Evolutionary conservation across 2,888 invertebrate genomes (phyloP).

Genomic region (Bugulina stolonifera): DNA sequence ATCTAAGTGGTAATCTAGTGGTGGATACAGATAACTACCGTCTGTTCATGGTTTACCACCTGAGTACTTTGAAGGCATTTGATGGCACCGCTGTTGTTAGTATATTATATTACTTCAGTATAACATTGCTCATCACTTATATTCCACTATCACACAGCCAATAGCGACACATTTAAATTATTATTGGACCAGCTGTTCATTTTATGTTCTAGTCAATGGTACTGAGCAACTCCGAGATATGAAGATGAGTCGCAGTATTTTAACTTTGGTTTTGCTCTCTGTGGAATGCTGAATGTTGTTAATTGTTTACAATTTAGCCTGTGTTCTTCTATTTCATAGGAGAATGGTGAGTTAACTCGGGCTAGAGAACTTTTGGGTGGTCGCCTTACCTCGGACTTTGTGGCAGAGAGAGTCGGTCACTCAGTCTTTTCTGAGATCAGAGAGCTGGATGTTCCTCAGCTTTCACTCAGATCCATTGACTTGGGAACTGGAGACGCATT

Average conservation of each 20-base stretch:
- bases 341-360: slow-evolving; percentile 31
- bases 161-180: no score
- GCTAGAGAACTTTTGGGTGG: slow-evolving; percentile 53
- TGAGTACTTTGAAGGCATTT: slow-evolving; percentile 49
- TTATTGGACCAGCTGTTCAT: no score
- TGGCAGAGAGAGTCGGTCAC: slow-evolving; percentile 50
- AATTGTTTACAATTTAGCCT: no score
- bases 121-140: no score
- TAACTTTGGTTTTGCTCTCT: neutral
- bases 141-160: no score
- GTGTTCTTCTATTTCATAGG: slow-evolving; percentile 10
- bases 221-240: no score
- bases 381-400: slow-evolving; percentile 50
- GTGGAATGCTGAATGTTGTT: neutral
- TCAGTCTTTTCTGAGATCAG: slow-evolving; percentile 46
- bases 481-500: slow-evolving; percentile 47
- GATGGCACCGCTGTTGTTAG: slow-evolving; percentile 52
- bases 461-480: slow-evolving; percentile 47
- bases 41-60: slow-evolving; percentile 52
- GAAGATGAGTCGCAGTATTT: no score
- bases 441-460: slow-evolving; percentile 50
- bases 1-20: slow-evolving; percentile 51
- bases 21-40: slow-evolving; percentile 47
- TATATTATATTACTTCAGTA: no score
- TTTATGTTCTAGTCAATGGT: no score